Evolutionary conservation across 2,888 invertebrate species (phyloP).

Genomic region (Drosophila mimetica): DNA sequence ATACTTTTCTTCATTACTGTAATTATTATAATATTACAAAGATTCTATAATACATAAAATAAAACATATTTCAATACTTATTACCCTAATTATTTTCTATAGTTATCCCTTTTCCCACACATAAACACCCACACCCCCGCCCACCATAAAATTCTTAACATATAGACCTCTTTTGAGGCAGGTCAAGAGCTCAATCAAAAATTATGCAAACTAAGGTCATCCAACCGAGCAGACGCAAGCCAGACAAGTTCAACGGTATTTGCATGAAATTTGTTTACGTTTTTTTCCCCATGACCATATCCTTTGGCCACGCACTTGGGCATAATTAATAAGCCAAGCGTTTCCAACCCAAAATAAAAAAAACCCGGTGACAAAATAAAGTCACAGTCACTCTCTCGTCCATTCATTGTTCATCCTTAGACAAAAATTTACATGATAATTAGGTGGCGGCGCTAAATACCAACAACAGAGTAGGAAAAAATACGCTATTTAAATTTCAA

Average conservation of each 20-base stretch:
- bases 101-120: neutral
- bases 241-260: conserved; percentile 58
- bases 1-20: too few species aligned
- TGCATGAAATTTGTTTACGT: conserved; percentile 66
- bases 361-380: conserved; percentile 45
- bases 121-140: neutral
- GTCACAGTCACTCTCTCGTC: conserved; percentile 52
- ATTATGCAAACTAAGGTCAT: conserved; percentile 77
- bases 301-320: conserved; percentile 79
- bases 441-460: conserved; percentile 63
- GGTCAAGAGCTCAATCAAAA: conserved; percentile 68
- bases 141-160: conserved; percentile 3
- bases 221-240: conserved; percentile 35
- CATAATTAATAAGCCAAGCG: conserved; percentile 74
- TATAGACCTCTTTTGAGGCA: conserved; percentile 56
- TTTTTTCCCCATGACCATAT: conserved; percentile 41
- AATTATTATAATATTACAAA: too few species aligned
- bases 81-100: neutral
- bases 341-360: conserved; percentile 30
- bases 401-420: conserved; percentile 51
- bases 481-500: conserved; percentile 73
- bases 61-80: neutral
- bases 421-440: conserved; percentile 77
- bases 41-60: too few species aligned
- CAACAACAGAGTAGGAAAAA: conserved; percentile 7